Evolutionary conservation across 2,797 vertebrate species (phyloP), one percentile per base, ranked within the genome.

Genomic region (Antrozous pallidus): DNA sequence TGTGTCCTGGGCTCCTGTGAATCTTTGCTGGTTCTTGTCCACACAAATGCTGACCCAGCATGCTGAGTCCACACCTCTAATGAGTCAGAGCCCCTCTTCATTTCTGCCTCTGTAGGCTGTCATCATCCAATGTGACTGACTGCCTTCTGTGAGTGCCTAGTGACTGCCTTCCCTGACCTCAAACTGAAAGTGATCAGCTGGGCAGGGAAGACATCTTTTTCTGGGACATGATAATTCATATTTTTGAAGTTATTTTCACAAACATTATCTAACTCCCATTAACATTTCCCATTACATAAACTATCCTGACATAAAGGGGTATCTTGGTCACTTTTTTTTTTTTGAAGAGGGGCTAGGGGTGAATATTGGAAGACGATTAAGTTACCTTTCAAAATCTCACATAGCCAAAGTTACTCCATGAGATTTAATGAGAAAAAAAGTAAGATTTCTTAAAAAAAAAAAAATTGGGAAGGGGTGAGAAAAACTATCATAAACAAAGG

Each of bases 341-440:
- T 90, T 74, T 54, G 31, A 67, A 81, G 28, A 91, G 13, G 13
- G 24, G 3, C 11, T 26, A 6, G 12, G 22, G 58, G 36, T 58
- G 42, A 63, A 78, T 73, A 51, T 31, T 36, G 4, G 36, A 86
- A 92, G 28, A 20, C 22, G 69, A 86, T 65, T 33, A 47, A 47
- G 33, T 87, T 83, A 5, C 58, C 36, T 94, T 92, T 90, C 13
- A 91, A 78, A 89, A 58, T 69, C 42, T 58, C 40, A 91, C 54
- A 77, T 1, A 49, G 11, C 17, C 33, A 2, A 87, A 91, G 24
- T 88, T 42, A 74, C 51, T 61, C 3, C 14, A 36, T 18, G 2
- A 40, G 69, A 65, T 33, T 88, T 86, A 80, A 63, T 58, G 12
- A 85, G 49, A 84, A 80, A 91, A 91, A 86, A 40, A 85, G 22